Evolutionary conservation across 2,797 vertebrate species (phyloP).

Genomic region (Oryzias dopingdopingensis): DNA sequence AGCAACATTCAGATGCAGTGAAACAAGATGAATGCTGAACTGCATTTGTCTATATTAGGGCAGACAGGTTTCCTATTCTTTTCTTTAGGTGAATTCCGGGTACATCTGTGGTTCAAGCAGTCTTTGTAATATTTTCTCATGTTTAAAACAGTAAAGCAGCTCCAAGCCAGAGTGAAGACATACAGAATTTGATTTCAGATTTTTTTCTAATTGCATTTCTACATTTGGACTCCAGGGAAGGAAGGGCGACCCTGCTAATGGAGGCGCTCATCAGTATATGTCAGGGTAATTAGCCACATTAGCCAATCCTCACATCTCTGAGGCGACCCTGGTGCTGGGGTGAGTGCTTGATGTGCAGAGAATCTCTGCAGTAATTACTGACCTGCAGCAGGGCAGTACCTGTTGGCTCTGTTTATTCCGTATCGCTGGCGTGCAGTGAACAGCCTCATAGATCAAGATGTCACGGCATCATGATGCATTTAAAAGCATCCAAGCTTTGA

Average conservation of each 20-base stretch:
- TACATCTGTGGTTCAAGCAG: neutral
- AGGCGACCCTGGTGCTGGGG: slow-evolving; percentile 62
- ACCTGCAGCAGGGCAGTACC: slow-evolving; percentile 34
- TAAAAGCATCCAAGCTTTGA: slow-evolving; percentile 39
- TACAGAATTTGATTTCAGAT: slow-evolving; percentile 36
- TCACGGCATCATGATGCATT: slow-evolving; percentile 34
- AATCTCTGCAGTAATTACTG: slow-evolving; percentile 50
- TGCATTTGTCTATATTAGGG: slow-evolving; percentile 31
- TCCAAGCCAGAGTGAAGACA: slow-evolving; percentile 16
- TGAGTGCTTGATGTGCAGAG: slow-evolving; percentile 53
- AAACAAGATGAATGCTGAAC: slow-evolving; percentile 55
- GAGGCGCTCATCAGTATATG: slow-evolving; percentile 71
- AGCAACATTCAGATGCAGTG: slow-evolving; percentile 50
- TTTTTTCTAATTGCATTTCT: slow-evolving; percentile 59
- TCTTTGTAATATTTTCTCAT: neutral
- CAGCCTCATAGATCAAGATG: slow-evolving; percentile 32
- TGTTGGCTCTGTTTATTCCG: slow-evolving; percentile 49
- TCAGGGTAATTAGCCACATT: slow-evolving; percentile 78
- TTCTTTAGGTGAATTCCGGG: slow-evolving; percentile 33
- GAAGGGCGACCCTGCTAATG: slow-evolving; percentile 70
- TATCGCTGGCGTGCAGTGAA: slow-evolving; percentile 17
- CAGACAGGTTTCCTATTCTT: slow-evolving; percentile 16
- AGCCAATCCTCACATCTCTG: slow-evolving; percentile 66
- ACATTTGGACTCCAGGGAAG: slow-evolving; percentile 56
- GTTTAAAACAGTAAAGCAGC: neutral